Evolutionary conservation across 2,888 invertebrate genomes (phyloP).

Genomic region (Calliphora vomitoria): DNA sequence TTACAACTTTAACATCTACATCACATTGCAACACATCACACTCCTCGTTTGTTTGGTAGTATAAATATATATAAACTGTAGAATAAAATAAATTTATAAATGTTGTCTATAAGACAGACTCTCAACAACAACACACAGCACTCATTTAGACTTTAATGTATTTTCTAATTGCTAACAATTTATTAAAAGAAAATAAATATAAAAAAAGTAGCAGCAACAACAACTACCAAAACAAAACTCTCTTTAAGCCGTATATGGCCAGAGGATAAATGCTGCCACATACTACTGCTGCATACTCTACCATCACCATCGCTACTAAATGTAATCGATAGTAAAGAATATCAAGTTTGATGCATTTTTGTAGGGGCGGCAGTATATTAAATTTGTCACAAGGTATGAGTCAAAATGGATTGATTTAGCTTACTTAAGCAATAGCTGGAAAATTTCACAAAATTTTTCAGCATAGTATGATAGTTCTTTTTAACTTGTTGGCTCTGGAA

Average conservation of each 20-base stretch:
- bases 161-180: conserved; percentile 76
- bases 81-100: conserved; percentile 52
- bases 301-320: background rate
- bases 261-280: conserved; percentile 16
- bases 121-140: conserved; percentile 60
- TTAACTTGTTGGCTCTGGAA: no score
- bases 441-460: no score
- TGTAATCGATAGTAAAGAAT: conserved; percentile 36
- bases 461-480: no score
- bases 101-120: conserved; percentile 37
- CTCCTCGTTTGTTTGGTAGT: background rate
- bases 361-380: background rate
- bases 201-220: conserved; percentile 18
- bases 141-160: conserved; percentile 76
- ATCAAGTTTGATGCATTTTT: conserved; percentile 3
- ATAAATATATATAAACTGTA: background rate
- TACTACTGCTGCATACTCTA: background rate
- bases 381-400: conserved; percentile 7
- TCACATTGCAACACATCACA: conserved; percentile 54
- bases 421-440: no score
- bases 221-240: conserved; percentile 27
- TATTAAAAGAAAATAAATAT: conserved; percentile 64
- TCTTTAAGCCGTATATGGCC: conserved; percentile 6
- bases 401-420: background rate
- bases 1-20: conserved; percentile 57